A percentile compares a stretch with the other conserved stretches of the same genome.
phyloP scores from a whole-genome alignment of 2,888 invertebrate genomes.

The Embidobia sp. region DNA sequence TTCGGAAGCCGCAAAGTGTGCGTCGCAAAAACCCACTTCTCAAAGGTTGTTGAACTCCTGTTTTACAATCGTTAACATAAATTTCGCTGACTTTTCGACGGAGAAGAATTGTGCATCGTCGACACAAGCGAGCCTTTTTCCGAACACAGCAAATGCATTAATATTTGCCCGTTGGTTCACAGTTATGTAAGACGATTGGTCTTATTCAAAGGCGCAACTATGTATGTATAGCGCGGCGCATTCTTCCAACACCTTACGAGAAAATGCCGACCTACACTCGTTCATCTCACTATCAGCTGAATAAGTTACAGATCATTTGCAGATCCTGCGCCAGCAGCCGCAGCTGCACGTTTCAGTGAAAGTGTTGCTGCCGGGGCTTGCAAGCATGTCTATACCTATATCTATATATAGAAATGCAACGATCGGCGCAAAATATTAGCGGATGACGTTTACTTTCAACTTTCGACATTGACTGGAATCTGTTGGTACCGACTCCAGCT shows the following conservation, averaged over 20 bases:
- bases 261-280: slow-evolving; percentile 43
- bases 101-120: slow-evolving; percentile 18
- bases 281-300: slow-evolving; percentile 62
- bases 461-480: slow-evolving; percentile 59
- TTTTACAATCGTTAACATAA: too few relatives aligned
- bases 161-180: slow-evolving; percentile 9
- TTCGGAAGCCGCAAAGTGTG: too few relatives aligned
- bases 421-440: slow-evolving; percentile 53
- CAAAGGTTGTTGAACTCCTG: too few relatives aligned
- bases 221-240: slow-evolving; percentile 25
- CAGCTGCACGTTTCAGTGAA: slow-evolving; percentile 58
- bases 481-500: slow-evolving; percentile 5
- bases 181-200: slow-evolving; percentile 44
- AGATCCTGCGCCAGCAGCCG: slow-evolving; percentile 44
- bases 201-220: slow-evolving; percentile 2
- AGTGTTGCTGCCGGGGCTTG: slow-evolving; percentile 50
- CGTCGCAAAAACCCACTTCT: too few relatives aligned
- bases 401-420: slow-evolving; percentile 61
- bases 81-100: slow-evolving; percentile 1
- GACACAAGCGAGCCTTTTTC: slow-evolving; percentile 24
- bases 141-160: slow-evolving; percentile 17
- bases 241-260: slow-evolving; percentile 48
- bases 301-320: slow-evolving; percentile 55
- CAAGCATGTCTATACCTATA: slow-evolving; percentile 52
- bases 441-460: slow-evolving; percentile 64